Base-by-base conservation (phyloP, 2,113 vertebrate genomes). In the Zeus faber region DNA sequence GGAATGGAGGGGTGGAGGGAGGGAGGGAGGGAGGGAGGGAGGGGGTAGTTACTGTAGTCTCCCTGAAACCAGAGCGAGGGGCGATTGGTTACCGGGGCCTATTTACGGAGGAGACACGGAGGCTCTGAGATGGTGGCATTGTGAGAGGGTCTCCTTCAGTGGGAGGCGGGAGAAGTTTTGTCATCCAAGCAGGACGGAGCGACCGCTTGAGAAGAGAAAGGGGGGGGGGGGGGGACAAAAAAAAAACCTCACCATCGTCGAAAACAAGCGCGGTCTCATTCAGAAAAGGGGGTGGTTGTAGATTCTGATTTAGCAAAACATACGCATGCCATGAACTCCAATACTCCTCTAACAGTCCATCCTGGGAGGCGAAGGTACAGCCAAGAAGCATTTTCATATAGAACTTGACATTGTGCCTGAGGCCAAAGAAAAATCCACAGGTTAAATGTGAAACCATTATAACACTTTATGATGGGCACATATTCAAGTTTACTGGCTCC, bases 51-150 rank as follows among this genome's bases (percentile, higher is more conserved):
- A n/a, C n/a, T n/a, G n/a, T 76, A 63, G 83, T 85, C 85, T 77
- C 45, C 62, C 82, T 87, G 90, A 90, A 89, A 90, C 77, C 74
- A 67, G 84, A 91, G 87, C 84, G 64, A 70, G 53, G 57, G 45
- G 54, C 62, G 85, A 88, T 90, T 70, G 69, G 76, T 86, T 88
- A 83, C 82, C 56, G 5, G 53, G 74, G 77, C 81, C 87, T 89
- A 89, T 91, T 89, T 90, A 82, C 76, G 87, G 87, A 89, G 82
- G 87, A 89, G 89, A 90, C 86, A 86, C 77, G 27, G 78, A 81
- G 89, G 78, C 87, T 80, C 65, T 76, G 83, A 83, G 84, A 86
- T 83, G 76, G 75, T 67, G 79, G 75, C 76, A 85, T 81, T 84
- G 80, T 80, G 76, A 81, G 71, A 88, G 79, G 79, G 80, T 85